A percentile compares a stretch with the other conserved stretches of the same genome.
Evolutionary conservation across 2,113 vertebrate species (phyloP).

Genomic region (Mixornis gularis): DNA sequence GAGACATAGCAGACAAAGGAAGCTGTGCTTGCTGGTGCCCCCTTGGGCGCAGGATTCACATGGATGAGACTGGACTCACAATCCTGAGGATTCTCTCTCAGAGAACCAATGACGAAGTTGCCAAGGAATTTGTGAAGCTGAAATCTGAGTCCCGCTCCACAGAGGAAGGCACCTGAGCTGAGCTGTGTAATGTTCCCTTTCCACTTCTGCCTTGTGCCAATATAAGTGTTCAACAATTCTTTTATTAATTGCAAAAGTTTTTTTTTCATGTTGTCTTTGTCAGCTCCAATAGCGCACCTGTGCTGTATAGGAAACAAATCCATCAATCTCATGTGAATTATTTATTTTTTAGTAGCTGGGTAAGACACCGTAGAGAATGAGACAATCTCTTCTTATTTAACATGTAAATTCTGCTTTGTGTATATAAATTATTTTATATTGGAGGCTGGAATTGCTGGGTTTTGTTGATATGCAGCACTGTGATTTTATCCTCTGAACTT

Average conservation of each 20-base stretch:
- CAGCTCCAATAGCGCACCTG: constrained; percentile 13
- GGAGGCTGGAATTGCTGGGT: constrained; percentile 39
- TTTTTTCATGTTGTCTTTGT: constrained; percentile 49
- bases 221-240: constrained; percentile 38
- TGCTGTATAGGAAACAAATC: constrained; percentile 49
- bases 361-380: constrained; percentile 43
- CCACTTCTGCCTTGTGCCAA: constrained; percentile 55
- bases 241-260: constrained; percentile 15
- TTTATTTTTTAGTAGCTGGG: constrained; percentile 60
- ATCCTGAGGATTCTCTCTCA: constrained; percentile 96
- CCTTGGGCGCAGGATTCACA: constrained; percentile 85
- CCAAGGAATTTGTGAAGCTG: constrained; percentile 93
- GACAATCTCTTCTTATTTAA: constrained; percentile 52
- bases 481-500: constrained; percentile 46
- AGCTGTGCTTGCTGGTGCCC: constrained; percentile 96
- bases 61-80: constrained; percentile 95
- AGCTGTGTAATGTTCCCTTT: background rate
- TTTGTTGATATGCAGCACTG: constrained; percentile 56
- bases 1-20: constrained; percentile 85
- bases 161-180: constrained; percentile 88
- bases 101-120: constrained; percentile 93
- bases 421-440: constrained; percentile 45
- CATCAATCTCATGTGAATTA: constrained; percentile 50
- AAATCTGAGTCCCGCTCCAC: constrained; percentile 92
- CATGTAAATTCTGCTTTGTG: constrained; percentile 42